These are phyloP conservation scores for Melinaea marsaeus DNA, from an alignment of 2,888 invertebrate genomes.

Conservation along the genomic window DNA sequence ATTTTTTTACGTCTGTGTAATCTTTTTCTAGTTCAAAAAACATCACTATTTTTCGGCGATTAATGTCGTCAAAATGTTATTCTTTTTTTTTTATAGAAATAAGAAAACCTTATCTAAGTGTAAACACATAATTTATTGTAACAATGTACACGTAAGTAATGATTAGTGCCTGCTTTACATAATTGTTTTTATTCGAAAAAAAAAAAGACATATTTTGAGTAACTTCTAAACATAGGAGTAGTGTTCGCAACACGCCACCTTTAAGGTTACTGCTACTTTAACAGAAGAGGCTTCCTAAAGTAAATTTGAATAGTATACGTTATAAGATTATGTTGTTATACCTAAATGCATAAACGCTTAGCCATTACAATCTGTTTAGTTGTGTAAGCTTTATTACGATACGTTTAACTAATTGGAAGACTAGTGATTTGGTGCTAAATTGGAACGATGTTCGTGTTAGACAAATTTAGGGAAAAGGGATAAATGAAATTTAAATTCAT, in stretches of 20 bases:
- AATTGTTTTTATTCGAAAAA: conserved; percentile 55
- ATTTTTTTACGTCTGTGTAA: conserved; percentile 33
- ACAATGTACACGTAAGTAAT: conserved; percentile 70
- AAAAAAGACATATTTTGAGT: conserved; percentile 74
- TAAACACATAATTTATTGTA: conserved; percentile 76
- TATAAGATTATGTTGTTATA: conserved; percentile 76
- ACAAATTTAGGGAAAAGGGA: conserved; percentile 43
- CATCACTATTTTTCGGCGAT: conserved; percentile 49
- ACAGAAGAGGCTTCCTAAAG: conserved; percentile 72
- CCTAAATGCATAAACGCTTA: conserved; percentile 75
- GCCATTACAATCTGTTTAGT: conserved; percentile 69
- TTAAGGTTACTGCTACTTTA: conserved; percentile 48
- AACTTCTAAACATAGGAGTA: conserved; percentile 54
- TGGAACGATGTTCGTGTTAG: conserved; percentile 63
- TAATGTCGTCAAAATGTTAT: conserved; percentile 41
- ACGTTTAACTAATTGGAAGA: conserved; percentile 73
- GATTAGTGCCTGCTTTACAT: conserved; percentile 76
- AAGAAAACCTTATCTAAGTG: conserved; percentile 60
- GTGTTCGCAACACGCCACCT: conserved; percentile 60
- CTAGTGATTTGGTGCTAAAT: conserved; percentile 77
- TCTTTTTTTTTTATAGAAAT: conserved; percentile 58
- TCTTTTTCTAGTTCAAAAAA: conserved; percentile 54
- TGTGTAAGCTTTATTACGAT: conserved; percentile 72
- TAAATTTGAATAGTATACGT: conserved; percentile 64
- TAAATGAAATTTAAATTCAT: conserved; percentile 51